phyloP scores from a whole-genome alignment of 2,888 invertebrate species.

The Ormyrus rosae region DNA sequence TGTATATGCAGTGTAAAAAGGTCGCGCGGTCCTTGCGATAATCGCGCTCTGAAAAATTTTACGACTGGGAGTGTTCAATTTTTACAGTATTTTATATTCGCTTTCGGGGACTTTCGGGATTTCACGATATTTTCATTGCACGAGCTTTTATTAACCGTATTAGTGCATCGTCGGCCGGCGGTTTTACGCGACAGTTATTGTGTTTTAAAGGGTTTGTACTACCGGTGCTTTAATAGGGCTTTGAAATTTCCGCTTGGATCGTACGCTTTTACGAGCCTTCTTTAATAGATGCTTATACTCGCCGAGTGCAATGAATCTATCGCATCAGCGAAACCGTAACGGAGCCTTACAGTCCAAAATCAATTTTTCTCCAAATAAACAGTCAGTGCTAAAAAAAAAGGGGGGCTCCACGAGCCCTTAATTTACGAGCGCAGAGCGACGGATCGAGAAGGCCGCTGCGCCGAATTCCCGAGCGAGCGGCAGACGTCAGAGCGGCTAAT shows the following conservation, averaged over 20 bases:
- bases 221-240: background rate
- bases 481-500: too few species aligned
- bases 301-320: too few species aligned
- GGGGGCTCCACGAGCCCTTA: too few species aligned
- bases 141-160: background rate
- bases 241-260: background rate
- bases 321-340: too few species aligned
- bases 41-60: background rate
- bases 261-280: background rate
- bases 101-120: slow-evolving; percentile 2
- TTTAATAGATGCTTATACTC: too few species aligned
- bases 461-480: too few species aligned
- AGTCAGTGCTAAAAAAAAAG: too few species aligned
- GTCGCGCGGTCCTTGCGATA: background rate
- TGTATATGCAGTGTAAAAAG: background rate
- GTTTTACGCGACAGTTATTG: background rate
- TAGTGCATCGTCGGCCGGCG: background rate
- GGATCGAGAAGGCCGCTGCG: too few species aligned
- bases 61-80: background rate
- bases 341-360: too few species aligned
- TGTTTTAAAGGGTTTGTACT: background rate
- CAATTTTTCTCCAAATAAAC: too few species aligned
- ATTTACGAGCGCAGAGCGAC: too few species aligned
- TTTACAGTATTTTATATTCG: background rate
- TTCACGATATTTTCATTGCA: slow-evolving; percentile 17